Conservation (phyloP, 2,888 invertebrate genomes). For the Tetanocera ferruginea region DNA sequence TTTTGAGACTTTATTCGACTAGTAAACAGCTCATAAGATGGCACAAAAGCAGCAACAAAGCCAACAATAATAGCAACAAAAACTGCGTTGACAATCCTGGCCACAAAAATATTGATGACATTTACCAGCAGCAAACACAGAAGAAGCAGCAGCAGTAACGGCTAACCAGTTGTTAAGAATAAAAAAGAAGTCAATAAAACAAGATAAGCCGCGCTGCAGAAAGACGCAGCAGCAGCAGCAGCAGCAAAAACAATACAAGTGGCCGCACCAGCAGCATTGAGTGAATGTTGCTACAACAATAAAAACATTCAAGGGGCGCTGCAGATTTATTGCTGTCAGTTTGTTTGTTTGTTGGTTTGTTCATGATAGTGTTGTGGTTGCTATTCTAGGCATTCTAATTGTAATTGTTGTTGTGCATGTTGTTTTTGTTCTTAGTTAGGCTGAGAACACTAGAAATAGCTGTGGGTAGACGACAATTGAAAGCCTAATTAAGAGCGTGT, state of each 20-base stretch:
- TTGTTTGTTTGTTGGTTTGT: background rate
- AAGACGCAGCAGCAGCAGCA: background rate
- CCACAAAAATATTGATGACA: constrained; percentile 7
- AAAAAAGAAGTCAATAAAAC: constrained; percentile 9
- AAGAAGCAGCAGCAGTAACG: background rate
- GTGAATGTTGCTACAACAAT: background rate
- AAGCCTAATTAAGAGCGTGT: no score
- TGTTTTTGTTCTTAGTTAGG: no score
- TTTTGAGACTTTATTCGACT: background rate
- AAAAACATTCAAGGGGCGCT: background rate
- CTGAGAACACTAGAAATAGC: no score
- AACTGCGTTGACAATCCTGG: constrained; percentile 4
- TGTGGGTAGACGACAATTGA: no score
- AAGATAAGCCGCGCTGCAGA: background rate
- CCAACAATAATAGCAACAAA: background rate
- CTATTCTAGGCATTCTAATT: background rate
- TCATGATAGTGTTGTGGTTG: background rate
- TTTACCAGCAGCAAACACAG: background rate
- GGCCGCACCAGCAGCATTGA: background rate
- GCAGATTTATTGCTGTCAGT: background rate
- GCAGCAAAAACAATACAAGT: background rate
- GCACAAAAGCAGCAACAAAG: background rate
- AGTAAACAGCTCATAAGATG: background rate
- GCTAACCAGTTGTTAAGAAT: background rate
- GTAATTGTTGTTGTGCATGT: background rate